phyloP scores from a whole-genome alignment of 35 echinoderm and acorn worm species.

The Apostichopus californicus region DNA sequence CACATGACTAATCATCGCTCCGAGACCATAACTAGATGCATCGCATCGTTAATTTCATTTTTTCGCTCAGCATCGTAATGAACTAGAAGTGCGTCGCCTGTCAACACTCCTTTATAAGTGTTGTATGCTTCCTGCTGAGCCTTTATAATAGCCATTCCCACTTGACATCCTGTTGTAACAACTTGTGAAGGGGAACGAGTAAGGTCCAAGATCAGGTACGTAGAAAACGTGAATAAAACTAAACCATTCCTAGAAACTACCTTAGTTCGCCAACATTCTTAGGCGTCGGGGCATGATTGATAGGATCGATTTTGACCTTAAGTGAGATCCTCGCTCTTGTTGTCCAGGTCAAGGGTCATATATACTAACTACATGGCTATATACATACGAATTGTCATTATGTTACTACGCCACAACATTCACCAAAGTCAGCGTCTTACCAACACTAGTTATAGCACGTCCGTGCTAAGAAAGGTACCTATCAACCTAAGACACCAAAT shows the following conservation, averaged over 20 bases:
- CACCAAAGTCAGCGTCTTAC: too few species aligned
- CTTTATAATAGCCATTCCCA: background rate
- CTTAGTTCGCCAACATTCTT: conserved; percentile 49
- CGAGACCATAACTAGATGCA: conserved; percentile 58
- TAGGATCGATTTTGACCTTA: too few species aligned
- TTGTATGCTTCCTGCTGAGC: conserved; percentile 36
- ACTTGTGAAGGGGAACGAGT: background rate
- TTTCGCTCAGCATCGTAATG: conserved; percentile 56
- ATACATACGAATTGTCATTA: too few species aligned
- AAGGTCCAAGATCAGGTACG: conserved; percentile 42
- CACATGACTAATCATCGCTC: conserved; percentile 20
- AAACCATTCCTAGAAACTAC: conserved; percentile 47
- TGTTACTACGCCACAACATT: too few species aligned
- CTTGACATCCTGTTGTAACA: background rate
- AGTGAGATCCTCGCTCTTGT: too few species aligned
- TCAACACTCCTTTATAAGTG: conserved; percentile 34
- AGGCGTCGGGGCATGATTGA: background rate
- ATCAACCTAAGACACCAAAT: too few species aligned
- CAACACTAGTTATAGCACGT: too few species aligned
- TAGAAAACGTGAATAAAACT: conserved; percentile 45
- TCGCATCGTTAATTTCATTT: conserved; percentile 48
- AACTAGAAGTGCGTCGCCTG: conserved; percentile 37
- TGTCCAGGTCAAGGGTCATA: too few species aligned
- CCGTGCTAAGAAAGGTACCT: too few species aligned
- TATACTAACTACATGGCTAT: too few species aligned